Evolutionary conservation across 2,113 vertebrate genomes (phyloP), one percentile per base, ranked within the genome.

Genomic region (Felis catus): DNA sequence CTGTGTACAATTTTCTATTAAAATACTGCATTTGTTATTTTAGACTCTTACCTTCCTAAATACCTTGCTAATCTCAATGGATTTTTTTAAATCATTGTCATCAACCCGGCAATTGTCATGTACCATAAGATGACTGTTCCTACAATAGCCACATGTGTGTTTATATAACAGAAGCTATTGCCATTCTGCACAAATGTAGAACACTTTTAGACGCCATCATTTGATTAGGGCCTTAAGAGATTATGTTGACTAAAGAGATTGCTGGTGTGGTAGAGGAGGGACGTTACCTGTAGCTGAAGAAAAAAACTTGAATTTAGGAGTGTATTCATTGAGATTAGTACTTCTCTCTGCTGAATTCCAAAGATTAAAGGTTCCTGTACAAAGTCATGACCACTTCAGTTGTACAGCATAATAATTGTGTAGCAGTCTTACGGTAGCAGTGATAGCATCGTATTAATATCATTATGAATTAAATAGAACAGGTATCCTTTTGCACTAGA

Each of bases 401-500:
- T 90, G 36, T 83, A 36, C 53, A 41, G 16, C 41, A 25, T 74
- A 92, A 36, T 68, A 76, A 61, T 61, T 85, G 29, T 94, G 18
- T 88, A n/a, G 19, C 31, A 51, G 39, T 90, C 78, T 91, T 74
- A 18, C 29, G 33, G 81, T 92, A 97, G 41, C 11, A 92, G 39
- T 95, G 16, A 11, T 90, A 94, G 97, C 93, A 79, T 82, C 76
- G 29, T 92, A 81, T 81, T 95, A 98, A 98, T 65, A 94, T 94
- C 83, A 95, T 74, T 45, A 1, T 68, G 91, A 98, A 41, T 81
- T 95, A 95, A 95, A 88, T 96, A 87, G 82, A 95, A 80, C 94
- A 98, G 68, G 27, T 97, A 19, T 84, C 31, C 45, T 48, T 95
- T 98, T 98, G 97, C 66, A 91, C 97, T 80, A 97, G 82, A 95